Conservation (phyloP, 2,113 vertebrate species). For the Eulacestoma nigropectus region DNA sequence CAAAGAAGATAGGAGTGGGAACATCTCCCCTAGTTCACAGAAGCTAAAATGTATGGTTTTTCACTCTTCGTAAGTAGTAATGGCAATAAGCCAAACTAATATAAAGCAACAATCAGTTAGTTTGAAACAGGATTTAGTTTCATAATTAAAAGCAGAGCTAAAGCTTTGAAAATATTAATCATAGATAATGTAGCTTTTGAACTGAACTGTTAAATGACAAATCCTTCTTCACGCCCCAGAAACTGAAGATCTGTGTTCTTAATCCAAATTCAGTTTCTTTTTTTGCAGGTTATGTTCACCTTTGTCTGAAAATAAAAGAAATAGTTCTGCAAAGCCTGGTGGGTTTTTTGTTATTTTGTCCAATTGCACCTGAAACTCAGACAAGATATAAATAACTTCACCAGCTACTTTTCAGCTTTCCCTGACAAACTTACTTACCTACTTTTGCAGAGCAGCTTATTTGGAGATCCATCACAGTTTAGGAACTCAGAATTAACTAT, state of each 20-base stretch:
- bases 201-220: neutral
- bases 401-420: neutral
- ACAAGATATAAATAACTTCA: neutral
- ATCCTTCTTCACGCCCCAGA: neutral
- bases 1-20: neutral
- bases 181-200: neutral
- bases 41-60: neutral
- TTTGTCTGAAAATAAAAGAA: neutral
- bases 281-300: neutral
- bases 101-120: neutral
- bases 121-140: neutral
- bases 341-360: neutral
- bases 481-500: neutral
- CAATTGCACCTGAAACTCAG: neutral
- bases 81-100: neutral
- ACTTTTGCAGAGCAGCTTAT: neutral
- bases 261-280: neutral
- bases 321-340: neutral
- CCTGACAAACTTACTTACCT: neutral
- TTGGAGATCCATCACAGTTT: neutral
- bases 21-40: neutral
- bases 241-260: neutral
- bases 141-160: neutral
- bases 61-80: neutral
- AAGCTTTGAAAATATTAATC: neutral